These are phyloP conservation scores for Neotoxoptera formosana DNA, from an alignment of 1,140 invertebrate species.

Conservation along the genomic window DNA sequence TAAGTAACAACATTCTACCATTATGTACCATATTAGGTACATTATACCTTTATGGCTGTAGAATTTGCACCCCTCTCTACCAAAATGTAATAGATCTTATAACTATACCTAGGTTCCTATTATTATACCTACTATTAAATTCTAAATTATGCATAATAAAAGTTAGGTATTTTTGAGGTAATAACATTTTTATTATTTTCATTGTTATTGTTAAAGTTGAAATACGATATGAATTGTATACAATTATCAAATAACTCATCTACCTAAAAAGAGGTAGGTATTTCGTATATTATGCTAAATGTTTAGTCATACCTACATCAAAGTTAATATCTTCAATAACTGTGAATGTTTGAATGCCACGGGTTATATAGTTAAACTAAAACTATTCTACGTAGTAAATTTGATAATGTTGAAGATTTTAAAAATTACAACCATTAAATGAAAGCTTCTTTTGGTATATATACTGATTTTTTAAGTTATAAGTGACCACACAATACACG, in stretches of 20 bases:
- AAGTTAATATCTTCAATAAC: background rate
- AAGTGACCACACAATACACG: background rate
- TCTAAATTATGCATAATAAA: background rate
- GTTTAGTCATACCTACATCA: background rate
- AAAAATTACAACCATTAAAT: background rate
- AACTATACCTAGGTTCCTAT: too few species aligned
- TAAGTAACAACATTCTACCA: background rate
- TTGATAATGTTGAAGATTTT: background rate
- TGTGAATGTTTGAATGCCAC: too few species aligned
- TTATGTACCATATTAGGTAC: constrained; percentile 8
- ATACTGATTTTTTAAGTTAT: background rate
- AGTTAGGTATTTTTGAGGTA: too few species aligned
- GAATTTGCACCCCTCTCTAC: background rate
- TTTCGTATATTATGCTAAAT: too few species aligned
- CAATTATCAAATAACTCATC: too few species aligned
- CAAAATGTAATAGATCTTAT: background rate
- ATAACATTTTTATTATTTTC: too few species aligned
- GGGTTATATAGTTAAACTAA: background rate
- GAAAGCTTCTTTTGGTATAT: background rate
- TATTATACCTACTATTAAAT: background rate
- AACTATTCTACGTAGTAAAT: background rate
- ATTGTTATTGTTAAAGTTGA: too few species aligned
- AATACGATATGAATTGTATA: background rate
- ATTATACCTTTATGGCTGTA: background rate
- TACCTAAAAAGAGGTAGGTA: too few species aligned